phyloP scores from a whole-genome alignment of 2,888 invertebrate species.

The Cheilosia vernalis region DNA sequence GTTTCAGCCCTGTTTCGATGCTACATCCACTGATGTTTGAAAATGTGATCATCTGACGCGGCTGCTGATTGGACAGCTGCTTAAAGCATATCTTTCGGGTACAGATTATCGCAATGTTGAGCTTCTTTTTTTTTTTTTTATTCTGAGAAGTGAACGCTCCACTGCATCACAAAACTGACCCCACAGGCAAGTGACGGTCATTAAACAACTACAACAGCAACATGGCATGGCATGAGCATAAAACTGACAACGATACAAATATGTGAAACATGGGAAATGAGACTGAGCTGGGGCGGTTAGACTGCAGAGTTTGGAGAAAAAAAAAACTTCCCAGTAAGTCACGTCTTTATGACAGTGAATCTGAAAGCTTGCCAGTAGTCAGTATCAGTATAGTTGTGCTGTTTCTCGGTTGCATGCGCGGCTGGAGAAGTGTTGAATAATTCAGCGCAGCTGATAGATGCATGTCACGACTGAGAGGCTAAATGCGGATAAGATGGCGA shows the following conservation, averaged over 20 bases:
- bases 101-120: conserved; percentile 26
- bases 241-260: conserved; percentile 31
- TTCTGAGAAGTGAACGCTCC: conserved; percentile 55
- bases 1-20: neutral
- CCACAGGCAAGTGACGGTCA: conserved; percentile 58
- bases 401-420: conserved; percentile 17
- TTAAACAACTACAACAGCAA: conserved; percentile 40
- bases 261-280: conserved; percentile 68
- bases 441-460: conserved; percentile 55
- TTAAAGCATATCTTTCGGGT: conserved; percentile 23
- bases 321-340: conserved; percentile 57
- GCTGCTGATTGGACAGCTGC: conserved; percentile 13
- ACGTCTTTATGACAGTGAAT: conserved; percentile 70
- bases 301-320: conserved; percentile 51
- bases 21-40: conserved; percentile 1
- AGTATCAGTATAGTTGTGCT: conserved; percentile 17
- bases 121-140: conserved; percentile 2
- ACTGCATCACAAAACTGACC: conserved; percentile 59
- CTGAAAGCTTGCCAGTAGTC: conserved; percentile 53
- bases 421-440: conserved; percentile 58
- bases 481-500: conserved; percentile 47
- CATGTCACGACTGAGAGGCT: conserved; percentile 54
- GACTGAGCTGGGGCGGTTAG: neutral
- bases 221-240: conserved; percentile 30
- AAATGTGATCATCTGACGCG: neutral